Evolutionary conservation across 1,140 invertebrate species (phyloP).

Genomic region (Lepidurus packardi): DNA sequence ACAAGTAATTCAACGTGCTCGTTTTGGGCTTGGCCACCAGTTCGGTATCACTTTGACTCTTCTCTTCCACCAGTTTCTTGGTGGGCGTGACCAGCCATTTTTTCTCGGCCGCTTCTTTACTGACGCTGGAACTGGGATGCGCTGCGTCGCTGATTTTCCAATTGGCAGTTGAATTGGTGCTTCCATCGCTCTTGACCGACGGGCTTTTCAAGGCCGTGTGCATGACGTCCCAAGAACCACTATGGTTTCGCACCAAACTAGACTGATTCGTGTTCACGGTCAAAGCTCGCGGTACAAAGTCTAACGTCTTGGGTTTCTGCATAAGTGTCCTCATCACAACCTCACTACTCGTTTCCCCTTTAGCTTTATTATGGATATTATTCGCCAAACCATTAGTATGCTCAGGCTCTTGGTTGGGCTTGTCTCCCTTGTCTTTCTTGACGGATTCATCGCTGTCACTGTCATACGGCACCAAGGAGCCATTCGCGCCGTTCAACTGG

Average conservation of each 20-base stretch:
- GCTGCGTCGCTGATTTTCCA: constrained; percentile 32
- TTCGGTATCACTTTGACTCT: constrained; percentile 21
- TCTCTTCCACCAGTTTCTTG: not conserved
- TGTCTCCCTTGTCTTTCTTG: constrained; percentile 2
- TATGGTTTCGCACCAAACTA: constrained; percentile 29
- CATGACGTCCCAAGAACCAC: constrained; percentile 35
- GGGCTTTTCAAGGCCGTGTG: constrained; percentile 31
- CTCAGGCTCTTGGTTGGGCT: not conserved
- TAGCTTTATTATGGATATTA: not conserved
- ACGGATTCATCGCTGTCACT: constrained; percentile 29
- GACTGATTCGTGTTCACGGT: constrained; percentile 28
- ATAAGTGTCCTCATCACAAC: constrained; percentile 12
- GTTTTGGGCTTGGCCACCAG: constrained; percentile 12
- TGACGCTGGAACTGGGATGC: not conserved
- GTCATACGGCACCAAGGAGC: constrained; percentile 33
- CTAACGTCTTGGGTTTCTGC: constrained; percentile 27
- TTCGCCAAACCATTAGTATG: constrained; percentile 28
- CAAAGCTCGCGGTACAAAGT: constrained; percentile 32
- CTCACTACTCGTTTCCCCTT: not conserved
- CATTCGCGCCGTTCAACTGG: constrained; percentile 10
- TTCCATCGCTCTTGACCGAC: constrained; percentile 32
- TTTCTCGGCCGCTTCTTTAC: not conserved
- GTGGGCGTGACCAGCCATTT: not conserved
- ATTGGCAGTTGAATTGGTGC: constrained; percentile 34
- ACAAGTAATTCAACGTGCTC: not conserved